Evolutionary conservation across 1,140 invertebrate species (phyloP).

Genomic region (Calliphora vicina): DNA sequence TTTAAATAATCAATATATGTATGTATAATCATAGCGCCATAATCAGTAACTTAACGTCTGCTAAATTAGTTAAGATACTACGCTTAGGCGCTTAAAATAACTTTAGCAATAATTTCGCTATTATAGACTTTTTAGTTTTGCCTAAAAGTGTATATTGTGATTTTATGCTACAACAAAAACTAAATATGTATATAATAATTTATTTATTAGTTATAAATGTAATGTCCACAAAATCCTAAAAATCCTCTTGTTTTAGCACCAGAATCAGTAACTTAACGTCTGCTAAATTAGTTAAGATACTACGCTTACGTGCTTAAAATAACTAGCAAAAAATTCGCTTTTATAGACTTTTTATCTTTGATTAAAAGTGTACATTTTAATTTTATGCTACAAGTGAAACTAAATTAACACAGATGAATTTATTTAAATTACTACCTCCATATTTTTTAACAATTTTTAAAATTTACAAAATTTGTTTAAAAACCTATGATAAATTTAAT

Average conservation of each 20-base stretch:
- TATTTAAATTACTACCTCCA: no score
- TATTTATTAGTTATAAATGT: no score
- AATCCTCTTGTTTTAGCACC: slow-evolving; percentile 47
- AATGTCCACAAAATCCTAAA: no score
- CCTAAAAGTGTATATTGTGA: slow-evolving; percentile 44
- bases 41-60: slow-evolving; percentile 52
- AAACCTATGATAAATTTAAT: no score
- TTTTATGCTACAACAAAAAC: background rate
- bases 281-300: slow-evolving; percentile 49
- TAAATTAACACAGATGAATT: no score
- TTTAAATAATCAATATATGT: no score
- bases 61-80: slow-evolving; percentile 52
- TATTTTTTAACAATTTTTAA: no score
- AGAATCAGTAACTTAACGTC: slow-evolving; percentile 53
- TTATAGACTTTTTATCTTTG: background rate
- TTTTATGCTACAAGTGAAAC: background rate
- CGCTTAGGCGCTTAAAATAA: slow-evolving; percentile 61
- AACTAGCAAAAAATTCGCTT: slow-evolving; percentile 38
- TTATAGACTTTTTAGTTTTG: background rate
- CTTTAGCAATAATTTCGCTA: slow-evolving; percentile 33
- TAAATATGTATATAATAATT: background rate
- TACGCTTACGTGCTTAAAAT: slow-evolving; percentile 61
- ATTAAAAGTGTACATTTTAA: slow-evolving; percentile 42
- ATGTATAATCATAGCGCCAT: slow-evolving; percentile 57
- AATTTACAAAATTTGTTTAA: no score